A percentile compares a stretch with the other conserved stretches of the same genome.
These are phyloP conservation scores for Macroramphosus scolopax DNA, from an alignment of 2,797 vertebrate species.

Conservation along the genomic window DNA sequence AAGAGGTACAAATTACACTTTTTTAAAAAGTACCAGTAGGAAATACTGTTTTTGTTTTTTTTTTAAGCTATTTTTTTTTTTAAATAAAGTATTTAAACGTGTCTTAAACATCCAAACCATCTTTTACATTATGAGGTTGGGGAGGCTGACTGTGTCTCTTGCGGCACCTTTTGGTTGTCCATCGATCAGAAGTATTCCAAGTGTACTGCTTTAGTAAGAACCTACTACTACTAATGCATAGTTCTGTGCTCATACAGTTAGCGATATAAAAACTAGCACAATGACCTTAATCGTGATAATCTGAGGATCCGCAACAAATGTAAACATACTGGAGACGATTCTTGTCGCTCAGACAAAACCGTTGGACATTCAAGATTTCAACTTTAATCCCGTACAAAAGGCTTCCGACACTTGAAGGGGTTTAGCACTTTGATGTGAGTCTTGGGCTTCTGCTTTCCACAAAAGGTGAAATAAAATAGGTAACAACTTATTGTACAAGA, in stretches of 20 bases:
- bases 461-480: constrained; percentile 19
- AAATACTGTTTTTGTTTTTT: constrained; percentile 38
- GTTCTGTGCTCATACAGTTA: constrained; percentile 59
- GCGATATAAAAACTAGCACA: constrained; percentile 46
- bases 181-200: constrained; percentile 34
- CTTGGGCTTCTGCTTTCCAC: constrained; percentile 29
- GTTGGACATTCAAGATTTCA: constrained; percentile 42
- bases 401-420: constrained; percentile 37
- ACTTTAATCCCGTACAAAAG: constrained; percentile 57
- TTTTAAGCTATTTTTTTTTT: constrained; percentile 31
- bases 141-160: constrained; percentile 48
- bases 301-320: constrained; percentile 44
- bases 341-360: constrained; percentile 39
- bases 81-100: constrained; percentile 47
- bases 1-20: constrained; percentile 72
- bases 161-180: constrained; percentile 75
- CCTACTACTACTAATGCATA: constrained; percentile 70
- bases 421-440: constrained; percentile 64
- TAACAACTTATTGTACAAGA: constrained; percentile 17
- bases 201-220: constrained; percentile 29
- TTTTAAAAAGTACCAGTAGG: constrained; percentile 66
- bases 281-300: constrained; percentile 28
- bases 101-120: constrained; percentile 55
- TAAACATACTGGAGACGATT: constrained; percentile 58
- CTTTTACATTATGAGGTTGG: constrained; percentile 48